Evolutionary conservation across 2,113 vertebrate genomes (phyloP).

Genomic region (Gila orcuttii): DNA sequence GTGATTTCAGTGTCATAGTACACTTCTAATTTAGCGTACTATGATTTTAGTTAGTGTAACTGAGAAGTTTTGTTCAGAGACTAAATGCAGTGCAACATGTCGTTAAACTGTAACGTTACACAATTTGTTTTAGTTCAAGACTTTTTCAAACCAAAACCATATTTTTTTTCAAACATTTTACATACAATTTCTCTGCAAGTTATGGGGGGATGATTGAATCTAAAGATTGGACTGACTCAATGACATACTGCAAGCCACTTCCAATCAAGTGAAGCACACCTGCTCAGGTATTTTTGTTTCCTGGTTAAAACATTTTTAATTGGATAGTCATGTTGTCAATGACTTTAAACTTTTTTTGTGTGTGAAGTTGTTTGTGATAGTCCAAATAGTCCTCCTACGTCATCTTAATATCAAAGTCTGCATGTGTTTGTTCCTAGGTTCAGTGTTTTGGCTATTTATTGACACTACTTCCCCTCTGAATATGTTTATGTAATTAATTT

Average conservation of each 20-base stretch:
- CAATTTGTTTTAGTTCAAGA: neutral
- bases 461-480: neutral
- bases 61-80: neutral
- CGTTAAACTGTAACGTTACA: too few species aligned
- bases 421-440: constrained; percentile 53
- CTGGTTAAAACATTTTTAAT: neutral
- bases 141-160: neutral
- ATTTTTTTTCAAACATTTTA: neutral
- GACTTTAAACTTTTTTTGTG: neutral
- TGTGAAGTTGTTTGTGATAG: neutral
- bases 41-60: neutral
- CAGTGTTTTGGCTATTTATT: too few species aligned
- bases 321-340: neutral
- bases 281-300: constrained; percentile 79
- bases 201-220: constrained; percentile 64
- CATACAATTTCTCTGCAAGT: neutral
- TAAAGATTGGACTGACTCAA: constrained; percentile 83
- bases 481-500: neutral
- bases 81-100: neutral
- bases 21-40: neutral
- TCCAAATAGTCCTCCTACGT: neutral
- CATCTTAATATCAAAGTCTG: neutral
- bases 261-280: constrained; percentile 83
- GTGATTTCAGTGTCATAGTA: neutral
- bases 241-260: constrained; percentile 78